phyloP scores from a whole-genome alignment of 1,140 invertebrate genomes.

The Zeugodacus cucurbitae region DNA sequence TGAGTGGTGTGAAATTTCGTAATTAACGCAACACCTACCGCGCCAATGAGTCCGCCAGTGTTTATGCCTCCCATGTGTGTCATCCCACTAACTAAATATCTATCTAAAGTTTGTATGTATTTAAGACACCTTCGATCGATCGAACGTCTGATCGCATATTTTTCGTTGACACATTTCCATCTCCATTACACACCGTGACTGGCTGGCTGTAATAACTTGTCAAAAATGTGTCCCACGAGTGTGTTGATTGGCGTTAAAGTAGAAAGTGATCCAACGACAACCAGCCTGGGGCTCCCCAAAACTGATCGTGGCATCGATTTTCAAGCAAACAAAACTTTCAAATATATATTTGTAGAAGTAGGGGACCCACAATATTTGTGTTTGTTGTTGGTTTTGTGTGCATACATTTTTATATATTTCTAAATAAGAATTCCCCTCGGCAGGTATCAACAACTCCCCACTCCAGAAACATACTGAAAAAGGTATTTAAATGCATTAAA shows the following conservation, averaged over 20 bases:
- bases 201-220: slow-evolving; percentile 51
- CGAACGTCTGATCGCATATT: no score
- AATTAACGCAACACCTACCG: not conserved
- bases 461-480: not conserved
- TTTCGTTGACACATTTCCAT: slow-evolving; percentile 49
- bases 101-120: not conserved
- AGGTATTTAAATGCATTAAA: slow-evolving; percentile 39
- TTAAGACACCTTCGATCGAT: not conserved
- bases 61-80: not conserved
- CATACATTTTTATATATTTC: not conserved
- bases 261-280: slow-evolving; percentile 42
- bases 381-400: not conserved
- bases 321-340: not conserved
- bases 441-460: not conserved
- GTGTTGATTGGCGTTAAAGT: not conserved
- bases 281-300: not conserved
- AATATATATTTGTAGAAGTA: not conserved
- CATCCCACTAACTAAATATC: not conserved
- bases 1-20: not conserved
- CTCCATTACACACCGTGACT: slow-evolving; percentile 48
- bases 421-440: not conserved
- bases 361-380: not conserved
- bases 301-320: not conserved
- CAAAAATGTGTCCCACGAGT: slow-evolving; percentile 47
- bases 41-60: not conserved